Evolutionary conservation across 1,140 invertebrate genomes (phyloP).

Genomic region (Solenopsis invicta): DNA sequence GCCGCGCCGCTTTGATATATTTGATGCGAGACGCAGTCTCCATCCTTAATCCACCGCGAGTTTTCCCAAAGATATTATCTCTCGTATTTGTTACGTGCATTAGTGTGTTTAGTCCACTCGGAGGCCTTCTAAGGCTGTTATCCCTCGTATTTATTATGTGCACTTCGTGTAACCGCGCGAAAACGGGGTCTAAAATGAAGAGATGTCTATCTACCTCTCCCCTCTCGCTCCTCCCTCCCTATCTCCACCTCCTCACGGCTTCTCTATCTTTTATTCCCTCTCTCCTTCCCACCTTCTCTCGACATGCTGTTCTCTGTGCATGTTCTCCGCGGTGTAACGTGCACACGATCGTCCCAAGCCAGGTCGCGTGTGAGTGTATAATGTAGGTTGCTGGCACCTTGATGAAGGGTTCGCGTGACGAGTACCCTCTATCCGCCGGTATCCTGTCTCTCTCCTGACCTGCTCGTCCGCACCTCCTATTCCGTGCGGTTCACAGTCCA

Average conservation of each 20-base stretch:
- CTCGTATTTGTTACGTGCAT: conserved; percentile 50
- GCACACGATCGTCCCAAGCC: conserved; percentile 69
- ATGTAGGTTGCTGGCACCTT: conserved; percentile 83
- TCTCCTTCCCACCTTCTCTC: conserved; percentile 61
- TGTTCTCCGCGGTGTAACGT: conserved; percentile 71
- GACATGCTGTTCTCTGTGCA: conserved; percentile 60
- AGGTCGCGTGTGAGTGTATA: conserved; percentile 82
- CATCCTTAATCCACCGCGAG: conserved; percentile 3
- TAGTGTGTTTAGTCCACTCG: conserved; percentile 46
- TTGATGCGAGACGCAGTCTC: not conserved
- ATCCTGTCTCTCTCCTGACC: conserved; percentile 85
- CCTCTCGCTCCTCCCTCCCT: not conserved
- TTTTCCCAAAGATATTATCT: conserved; percentile 16
- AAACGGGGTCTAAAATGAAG: conserved; percentile 66
- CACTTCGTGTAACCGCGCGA: conserved; percentile 63
- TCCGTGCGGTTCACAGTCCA: conserved; percentile 67
- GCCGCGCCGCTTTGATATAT: not conserved
- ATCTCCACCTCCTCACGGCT: conserved; percentile 46
- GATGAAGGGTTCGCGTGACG: conserved; percentile 87
- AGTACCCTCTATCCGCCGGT: conserved; percentile 81
- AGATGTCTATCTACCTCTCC: conserved; percentile 57
- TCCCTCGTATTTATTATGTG: conserved; percentile 56
- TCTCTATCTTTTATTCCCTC: conserved; percentile 65
- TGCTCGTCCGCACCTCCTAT: conserved; percentile 83
- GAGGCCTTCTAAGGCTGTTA: conserved; percentile 59